phyloP scores from a whole-genome alignment of 2,113 vertebrate genomes.

The Conger conger region DNA sequence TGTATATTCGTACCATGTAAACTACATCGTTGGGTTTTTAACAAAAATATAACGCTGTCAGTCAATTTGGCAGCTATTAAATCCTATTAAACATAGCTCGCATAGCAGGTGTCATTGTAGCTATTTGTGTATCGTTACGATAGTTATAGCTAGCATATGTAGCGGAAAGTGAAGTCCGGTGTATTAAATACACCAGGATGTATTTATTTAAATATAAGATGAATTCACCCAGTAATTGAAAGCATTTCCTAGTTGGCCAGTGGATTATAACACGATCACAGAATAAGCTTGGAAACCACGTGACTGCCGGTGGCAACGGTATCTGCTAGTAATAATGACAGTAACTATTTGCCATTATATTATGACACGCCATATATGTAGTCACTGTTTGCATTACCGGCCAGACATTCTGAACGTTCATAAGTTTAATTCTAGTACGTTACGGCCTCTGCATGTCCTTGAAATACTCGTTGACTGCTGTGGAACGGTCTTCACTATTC shows the following conservation, averaged over 20 bases:
- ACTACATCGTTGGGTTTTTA: background rate
- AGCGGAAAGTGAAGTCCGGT: background rate
- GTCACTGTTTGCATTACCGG: background rate
- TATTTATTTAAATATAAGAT: background rate
- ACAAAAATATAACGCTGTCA: background rate
- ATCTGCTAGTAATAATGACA: background rate
- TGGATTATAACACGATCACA: background rate
- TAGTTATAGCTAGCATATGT: no score
- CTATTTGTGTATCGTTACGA: background rate
- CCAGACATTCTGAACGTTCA: background rate
- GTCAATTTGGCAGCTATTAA: background rate
- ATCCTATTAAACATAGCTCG: background rate
- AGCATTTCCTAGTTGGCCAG: background rate
- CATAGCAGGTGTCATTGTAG: background rate
- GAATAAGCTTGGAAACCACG: background rate
- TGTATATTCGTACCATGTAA: constrained; percentile 17
- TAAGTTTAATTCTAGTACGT: background rate
- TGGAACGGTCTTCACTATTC: background rate
- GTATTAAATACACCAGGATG: background rate
- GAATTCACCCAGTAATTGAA: background rate
- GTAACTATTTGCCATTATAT: background rate
- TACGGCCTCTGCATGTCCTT: background rate
- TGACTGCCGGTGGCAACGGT: no score
- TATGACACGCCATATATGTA: background rate
- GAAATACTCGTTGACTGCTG: background rate